Evolutionary conservation across 2,888 invertebrate species (phyloP), one percentile per base, ranked within the genome.

Genomic region (Phoenoteleia sp.): DNA sequence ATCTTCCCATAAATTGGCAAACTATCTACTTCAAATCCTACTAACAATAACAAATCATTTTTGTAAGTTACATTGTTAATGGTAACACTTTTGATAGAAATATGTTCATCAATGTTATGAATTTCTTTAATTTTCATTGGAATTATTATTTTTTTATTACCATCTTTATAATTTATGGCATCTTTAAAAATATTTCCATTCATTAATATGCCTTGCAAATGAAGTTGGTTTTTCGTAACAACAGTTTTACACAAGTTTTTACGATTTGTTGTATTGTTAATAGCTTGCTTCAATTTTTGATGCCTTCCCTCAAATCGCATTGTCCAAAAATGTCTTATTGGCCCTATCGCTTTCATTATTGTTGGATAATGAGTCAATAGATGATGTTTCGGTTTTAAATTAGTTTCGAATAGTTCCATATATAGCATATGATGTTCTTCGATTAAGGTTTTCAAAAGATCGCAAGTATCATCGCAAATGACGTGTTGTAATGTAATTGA

Each of bases 331-430:
- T 56, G 36, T 47, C 45, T 27, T 27, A 76, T 4, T 29, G 66
- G 71, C 17, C 82, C 82, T 36, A 76, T 19, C 19, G 62, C 25
- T 45, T 19, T 45, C 45, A 82, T 76, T 71, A 82, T 72, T 21
- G n/a, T 17, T 11, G 71, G 67, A 76, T 82, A 82, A 27, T 81
- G 81, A 9, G 25, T 27, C 17, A 81, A 27, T n/a, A 75, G 19
- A 56, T 76, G 81, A 62, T 58, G 33, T 49, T 89, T 90, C 1
- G 87, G 85, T 69, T 81, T 84, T 52, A 87, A 23, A 1, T 15
- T 17, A 23, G 1, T 3, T 25, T 62, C 42, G 66, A 81, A 64
- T 7, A 71, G 66, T 56, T 25, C 76, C 54, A 77, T 80, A 84
- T 39, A 81, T 19, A 74, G 29, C 4, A 3, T 42, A 29, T 76